Base-by-base conservation (phyloP, 2,113 vertebrate species). In the Penelope pileata region DNA sequence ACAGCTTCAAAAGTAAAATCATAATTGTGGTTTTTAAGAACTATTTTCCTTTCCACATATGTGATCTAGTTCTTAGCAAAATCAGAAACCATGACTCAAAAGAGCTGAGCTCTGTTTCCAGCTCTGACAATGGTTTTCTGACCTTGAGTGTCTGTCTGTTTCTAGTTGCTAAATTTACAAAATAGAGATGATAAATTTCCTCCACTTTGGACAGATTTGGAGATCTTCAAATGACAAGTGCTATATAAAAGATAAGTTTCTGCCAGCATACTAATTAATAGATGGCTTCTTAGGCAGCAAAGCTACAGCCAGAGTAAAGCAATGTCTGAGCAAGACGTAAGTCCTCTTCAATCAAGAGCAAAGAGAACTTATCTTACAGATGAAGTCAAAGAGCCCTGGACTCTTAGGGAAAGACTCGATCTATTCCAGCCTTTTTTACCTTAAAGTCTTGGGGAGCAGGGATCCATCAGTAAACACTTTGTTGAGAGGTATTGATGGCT, bases 141-240 rank as follows among this genome's bases (percentile, higher is more conserved):
- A 91, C 68, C 82, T 64, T 77, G 63, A 79, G 48, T 64, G 47
- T 74, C 58, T 70, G 54, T 83, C 60, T 80, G 64, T 59, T 88
- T 77, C 68, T 86, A 79, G 60, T 79, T 89, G 84, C 68, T 83
- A 88, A 94, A 95, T 84, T 92, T 91, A 88, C 23, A 81, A 91
- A 87, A 90, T 9, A 83, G 88, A 83, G 66, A 83, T 89, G 30
- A 92, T 79, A 95, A 79, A 87, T 92, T 90, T 93, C 81, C 81
- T 83, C 67, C 67, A 59, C 79, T 94, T 93, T 60, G 51, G 67
- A 91, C 78, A 88, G 83, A 90, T 94, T 92, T 90, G 59, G 90
- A 95, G 85, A 88, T 90, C 80, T 90, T 83, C 76, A 94, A 72
- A 78, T 84, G 85, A 78, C 88, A 95, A 88, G 56, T 42, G 72